Base-by-base conservation (phyloP, 1,140 invertebrate species). In the Zophobas morio region DNA sequence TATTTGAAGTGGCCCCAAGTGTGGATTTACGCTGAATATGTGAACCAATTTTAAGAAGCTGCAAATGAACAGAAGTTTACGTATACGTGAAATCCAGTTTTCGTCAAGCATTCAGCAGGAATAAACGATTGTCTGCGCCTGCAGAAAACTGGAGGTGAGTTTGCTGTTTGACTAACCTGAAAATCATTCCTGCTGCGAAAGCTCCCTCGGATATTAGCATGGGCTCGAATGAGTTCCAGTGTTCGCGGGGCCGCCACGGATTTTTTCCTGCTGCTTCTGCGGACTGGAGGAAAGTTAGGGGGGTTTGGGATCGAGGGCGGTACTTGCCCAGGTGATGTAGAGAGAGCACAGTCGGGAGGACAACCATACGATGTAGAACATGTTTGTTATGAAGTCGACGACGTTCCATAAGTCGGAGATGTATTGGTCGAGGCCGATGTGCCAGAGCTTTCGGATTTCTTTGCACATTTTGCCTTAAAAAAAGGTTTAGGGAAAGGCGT, bases 111-210 rank as follows among this genome's bases (percentile, higher is more conserved):
- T 20, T 51, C 4, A 2, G n/a, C n/a, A 20, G 20, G n/a, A 51
- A 20, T 20, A 51, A 51, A 51, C n/a, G 49, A 3, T 46, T 20
- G 20, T 20, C 20, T 20, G 20, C 20, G 20, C 20, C 20, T 20
- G 20, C 20, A 20, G 20, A 46, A 46, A 8, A 46, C 6, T 46
- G 6, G 6, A 4, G 42, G 49, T 51, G 20, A 56, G 35, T 39
- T 36, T 56, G 20, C n/a, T 35, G 3, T 20, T 5, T 53, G 2
- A 46, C n/a, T 70, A 78, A 93, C 90, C 92, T 95, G 84, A 96
- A 95, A 76, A 99, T 94, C 88, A 98, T 99, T 47, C 97, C 96
- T 6, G 95, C 96, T 6, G 97, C 96, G 86, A 99, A 98, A n/a
- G 99, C 87, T 32, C 96, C 96, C 84, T 99, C 97, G 1, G 96